A percentile compares a stretch with the other conserved stretches of the same genome.
Conservation (phyloP, 2,113 vertebrate species). For the Trinectes maculatus region DNA sequence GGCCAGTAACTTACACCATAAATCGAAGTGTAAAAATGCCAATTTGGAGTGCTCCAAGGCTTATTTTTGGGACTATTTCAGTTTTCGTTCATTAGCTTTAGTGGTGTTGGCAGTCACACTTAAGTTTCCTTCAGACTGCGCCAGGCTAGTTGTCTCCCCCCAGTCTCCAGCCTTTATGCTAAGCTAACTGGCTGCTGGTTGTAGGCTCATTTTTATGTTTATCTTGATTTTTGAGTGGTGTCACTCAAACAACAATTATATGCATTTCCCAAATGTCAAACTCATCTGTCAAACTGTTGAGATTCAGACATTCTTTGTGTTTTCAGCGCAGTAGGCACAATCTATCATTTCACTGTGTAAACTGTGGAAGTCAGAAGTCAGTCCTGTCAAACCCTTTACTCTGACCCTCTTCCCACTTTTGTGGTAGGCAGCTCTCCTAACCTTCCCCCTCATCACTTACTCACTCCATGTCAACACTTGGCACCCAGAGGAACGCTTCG, state of each 20-base stretch:
- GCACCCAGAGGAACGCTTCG: conserved; percentile 42
- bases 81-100: not conserved
- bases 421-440: conserved; percentile 49
- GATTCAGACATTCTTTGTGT: not conserved
- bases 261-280: not conserved
- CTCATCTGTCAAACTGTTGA: conserved; percentile 13
- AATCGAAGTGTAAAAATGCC: conserved; percentile 5
- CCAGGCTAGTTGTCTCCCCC: not conserved
- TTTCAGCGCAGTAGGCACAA: conserved; percentile 15
- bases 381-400: conserved; percentile 28
- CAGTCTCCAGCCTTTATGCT: not conserved
- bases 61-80: not conserved
- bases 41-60: not conserved
- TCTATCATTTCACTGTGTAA: conserved; percentile 13
- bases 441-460: conserved; percentile 41
- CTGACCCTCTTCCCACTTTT: conserved; percentile 24
- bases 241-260: not conserved
- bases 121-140: not conserved
- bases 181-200: not conserved
- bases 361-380: conserved; percentile 12
- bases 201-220: not conserved
- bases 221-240: not conserved
- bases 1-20: not conserved
- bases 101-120: not conserved
- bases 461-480: conserved; percentile 56